phyloP scores from a whole-genome alignment of 2,888 invertebrate species.

The Synergus gifuensis region DNA sequence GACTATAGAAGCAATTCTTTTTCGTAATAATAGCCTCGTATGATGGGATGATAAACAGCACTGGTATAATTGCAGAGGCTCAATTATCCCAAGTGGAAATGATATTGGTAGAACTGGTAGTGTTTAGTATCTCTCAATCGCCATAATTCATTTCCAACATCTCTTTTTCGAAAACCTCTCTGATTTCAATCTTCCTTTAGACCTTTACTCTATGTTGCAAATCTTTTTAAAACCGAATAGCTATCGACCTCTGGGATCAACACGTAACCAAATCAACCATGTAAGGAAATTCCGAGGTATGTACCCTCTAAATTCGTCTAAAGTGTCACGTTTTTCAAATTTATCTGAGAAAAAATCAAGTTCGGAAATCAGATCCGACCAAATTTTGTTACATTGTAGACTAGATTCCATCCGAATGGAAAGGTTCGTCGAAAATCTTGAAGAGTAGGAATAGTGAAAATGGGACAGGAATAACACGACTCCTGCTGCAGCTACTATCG shows the following conservation, averaged over 20 bases:
- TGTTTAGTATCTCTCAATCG: conserved; percentile 13
- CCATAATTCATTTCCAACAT: conserved; percentile 32
- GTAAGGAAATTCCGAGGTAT: conserved; percentile 5
- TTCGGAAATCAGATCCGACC: background rate
- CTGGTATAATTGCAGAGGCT: conserved; percentile 28
- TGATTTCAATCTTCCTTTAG: conserved; percentile 37
- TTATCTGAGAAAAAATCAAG: background rate
- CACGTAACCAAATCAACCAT: background rate
- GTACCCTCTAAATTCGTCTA: background rate
- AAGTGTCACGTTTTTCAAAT: background rate
- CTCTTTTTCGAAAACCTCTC: conserved; percentile 23
- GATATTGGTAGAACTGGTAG: conserved; percentile 30
- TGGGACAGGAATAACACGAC: conserved; percentile 43
- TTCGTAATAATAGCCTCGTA: conserved; percentile 35
- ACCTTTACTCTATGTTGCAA: background rate
- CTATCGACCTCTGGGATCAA: conserved; percentile 26
- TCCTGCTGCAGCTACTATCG: conserved; percentile 45
- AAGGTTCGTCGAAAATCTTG: background rate
- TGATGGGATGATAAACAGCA: conserved; percentile 32
- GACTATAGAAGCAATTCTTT: conserved; percentile 36
- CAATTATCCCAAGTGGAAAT: conserved; percentile 39
- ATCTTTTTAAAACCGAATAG: background rate
- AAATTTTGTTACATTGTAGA: background rate
- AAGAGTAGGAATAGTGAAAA: conserved; percentile 17
- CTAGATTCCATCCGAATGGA: background rate